These are phyloP conservation scores for Siniperca obscura DNA, from an alignment of 2,797 vertebrate genomes.

Conservation along the genomic window DNA sequence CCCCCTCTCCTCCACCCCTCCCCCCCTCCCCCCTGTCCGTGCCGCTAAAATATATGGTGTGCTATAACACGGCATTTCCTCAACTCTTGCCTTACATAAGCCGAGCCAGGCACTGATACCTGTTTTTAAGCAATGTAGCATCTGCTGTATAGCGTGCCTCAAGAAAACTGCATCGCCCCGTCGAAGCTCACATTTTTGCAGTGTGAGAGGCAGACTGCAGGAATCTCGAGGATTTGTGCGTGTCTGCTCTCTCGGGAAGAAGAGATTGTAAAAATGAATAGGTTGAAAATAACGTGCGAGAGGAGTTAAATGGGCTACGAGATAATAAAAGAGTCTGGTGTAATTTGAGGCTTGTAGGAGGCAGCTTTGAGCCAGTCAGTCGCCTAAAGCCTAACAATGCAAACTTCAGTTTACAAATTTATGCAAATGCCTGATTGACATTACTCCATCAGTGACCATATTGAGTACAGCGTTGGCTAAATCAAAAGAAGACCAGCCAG, in stretches of 20 bases:
- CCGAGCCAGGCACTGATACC: conserved; percentile 70
- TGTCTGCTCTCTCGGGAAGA: conserved; percentile 83
- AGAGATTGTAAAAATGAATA: conserved; percentile 86
- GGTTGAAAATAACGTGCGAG: conserved; percentile 86
- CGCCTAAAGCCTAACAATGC: conserved; percentile 67
- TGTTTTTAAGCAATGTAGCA: conserved; percentile 65
- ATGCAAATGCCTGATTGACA: conserved; percentile 77
- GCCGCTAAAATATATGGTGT: conserved; percentile 66
- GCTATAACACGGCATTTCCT: conserved; percentile 71
- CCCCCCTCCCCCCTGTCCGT: conserved; percentile 20
- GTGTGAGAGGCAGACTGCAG: conserved; percentile 76
- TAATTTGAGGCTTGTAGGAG: conserved; percentile 78
- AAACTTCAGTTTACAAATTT: conserved; percentile 76
- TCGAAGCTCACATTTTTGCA: conserved; percentile 62
- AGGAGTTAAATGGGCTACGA: conserved; percentile 81
- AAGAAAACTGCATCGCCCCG: conserved; percentile 53
- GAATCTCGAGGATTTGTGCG: conserved; percentile 85
- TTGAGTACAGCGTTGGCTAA: conserved; percentile 60
- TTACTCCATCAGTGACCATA: conserved; percentile 69
- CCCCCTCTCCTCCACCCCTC: neutral
- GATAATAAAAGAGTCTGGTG: conserved; percentile 84
- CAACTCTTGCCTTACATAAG: conserved; percentile 67
- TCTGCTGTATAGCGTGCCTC: conserved; percentile 48
- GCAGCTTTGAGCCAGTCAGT: conserved; percentile 71
- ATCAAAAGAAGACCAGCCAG: conserved; percentile 67